Evolutionary conservation across 2,888 invertebrate species (phyloP).

Genomic region (Drosophila basisetae): DNA sequence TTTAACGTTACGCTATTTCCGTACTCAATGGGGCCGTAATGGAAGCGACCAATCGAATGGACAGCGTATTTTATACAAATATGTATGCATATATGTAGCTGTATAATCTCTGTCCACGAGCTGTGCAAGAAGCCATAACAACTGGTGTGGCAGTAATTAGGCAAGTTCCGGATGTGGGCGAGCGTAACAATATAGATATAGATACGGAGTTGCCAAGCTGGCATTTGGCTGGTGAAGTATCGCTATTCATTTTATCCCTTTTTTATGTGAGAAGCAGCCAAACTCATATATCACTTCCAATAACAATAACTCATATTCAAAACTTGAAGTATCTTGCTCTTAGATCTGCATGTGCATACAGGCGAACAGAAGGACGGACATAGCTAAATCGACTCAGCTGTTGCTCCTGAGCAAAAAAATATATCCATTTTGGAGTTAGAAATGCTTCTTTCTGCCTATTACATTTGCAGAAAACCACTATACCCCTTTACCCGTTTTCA

Average conservation of each 20-base stretch:
- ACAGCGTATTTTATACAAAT: conserved; percentile 7
- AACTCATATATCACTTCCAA: conserved; percentile 42
- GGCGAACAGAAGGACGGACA: no score
- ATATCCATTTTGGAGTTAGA: background rate
- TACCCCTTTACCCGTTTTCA: background rate
- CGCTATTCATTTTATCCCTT: conserved; percentile 1
- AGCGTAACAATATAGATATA: conserved; percentile 55
- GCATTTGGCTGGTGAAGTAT: conserved; percentile 44
- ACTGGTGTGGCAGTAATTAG: conserved; percentile 70
- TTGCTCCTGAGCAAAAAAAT: no score
- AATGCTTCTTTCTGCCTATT: background rate
- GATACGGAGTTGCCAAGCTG: conserved; percentile 56
- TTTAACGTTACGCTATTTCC: conserved; percentile 72
- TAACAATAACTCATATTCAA: no score
- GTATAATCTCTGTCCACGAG: conserved; percentile 5
- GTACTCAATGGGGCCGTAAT: conserved; percentile 53
- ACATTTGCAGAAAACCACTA: background rate
- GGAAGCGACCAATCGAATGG: conserved; percentile 30
- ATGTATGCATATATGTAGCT: background rate
- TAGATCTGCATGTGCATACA: no score
- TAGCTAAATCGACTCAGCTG: no score
- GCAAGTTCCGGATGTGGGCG: conserved; percentile 42
- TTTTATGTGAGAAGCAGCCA: conserved; percentile 3
- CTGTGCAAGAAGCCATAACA: conserved; percentile 46
- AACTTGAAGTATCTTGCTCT: no score